phyloP scores from a whole-genome alignment of 2,888 invertebrate genomes.

The Acleris laterana region DNA sequence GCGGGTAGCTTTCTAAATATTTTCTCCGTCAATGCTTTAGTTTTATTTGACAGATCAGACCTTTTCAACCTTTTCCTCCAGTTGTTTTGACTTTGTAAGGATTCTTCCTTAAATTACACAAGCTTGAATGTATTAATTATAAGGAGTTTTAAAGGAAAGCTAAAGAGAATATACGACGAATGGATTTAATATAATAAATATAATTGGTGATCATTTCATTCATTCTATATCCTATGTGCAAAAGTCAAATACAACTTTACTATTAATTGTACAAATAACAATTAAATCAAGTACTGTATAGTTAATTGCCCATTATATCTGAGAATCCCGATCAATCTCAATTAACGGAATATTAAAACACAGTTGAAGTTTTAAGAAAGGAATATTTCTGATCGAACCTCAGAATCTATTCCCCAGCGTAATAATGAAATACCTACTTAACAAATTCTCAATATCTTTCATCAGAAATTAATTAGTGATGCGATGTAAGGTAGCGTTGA shows the following conservation, averaged over 20 bases:
- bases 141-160: too few species aligned
- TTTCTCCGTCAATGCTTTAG: not conserved
- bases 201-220: too few species aligned
- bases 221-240: too few species aligned
- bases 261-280: too few species aligned
- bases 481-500: slow-evolving; percentile 23
- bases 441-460: slow-evolving; percentile 21
- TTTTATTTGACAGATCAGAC: slow-evolving; percentile 1
- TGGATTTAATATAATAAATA: too few species aligned
- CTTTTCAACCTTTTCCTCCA: not conserved
- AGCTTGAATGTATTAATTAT: too few species aligned
- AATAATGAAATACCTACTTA: slow-evolving; percentile 22
- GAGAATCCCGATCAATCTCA: too few species aligned
- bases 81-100: not conserved
- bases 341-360: not conserved
- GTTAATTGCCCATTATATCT: too few species aligned
- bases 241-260: too few species aligned
- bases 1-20: slow-evolving; percentile 1
- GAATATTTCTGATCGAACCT: not conserved
- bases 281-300: too few species aligned
- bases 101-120: too few species aligned
- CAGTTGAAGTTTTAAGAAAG: not conserved
- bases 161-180: too few species aligned
- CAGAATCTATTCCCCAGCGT: not conserved
- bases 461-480: slow-evolving; percentile 27